These are phyloP conservation scores for Acronicta alni DNA, from an alignment of 2,888 invertebrate genomes.

Conservation along the genomic window DNA sequence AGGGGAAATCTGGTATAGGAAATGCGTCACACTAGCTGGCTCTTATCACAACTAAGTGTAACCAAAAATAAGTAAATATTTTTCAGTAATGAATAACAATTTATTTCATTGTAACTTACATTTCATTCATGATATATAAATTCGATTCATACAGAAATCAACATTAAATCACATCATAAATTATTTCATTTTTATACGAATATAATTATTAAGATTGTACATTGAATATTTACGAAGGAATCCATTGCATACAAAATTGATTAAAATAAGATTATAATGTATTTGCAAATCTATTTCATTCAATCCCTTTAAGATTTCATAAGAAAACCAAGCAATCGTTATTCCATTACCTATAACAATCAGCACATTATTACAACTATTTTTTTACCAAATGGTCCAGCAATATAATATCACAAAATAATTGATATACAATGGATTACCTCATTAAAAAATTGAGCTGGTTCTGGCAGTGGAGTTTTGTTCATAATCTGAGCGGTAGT, in stretches of 20 bases:
- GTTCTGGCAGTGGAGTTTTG: slow-evolving; percentile 56
- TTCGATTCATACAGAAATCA: slow-evolving; percentile 70
- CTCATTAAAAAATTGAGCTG: slow-evolving; percentile 53
- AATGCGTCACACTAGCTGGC: too few species aligned
- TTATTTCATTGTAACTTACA: slow-evolving; percentile 72
- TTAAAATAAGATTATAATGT: slow-evolving; percentile 14
- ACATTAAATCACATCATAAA: slow-evolving; percentile 62
- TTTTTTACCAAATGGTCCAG: too few species aligned
- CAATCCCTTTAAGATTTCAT: background rate
- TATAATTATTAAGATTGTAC: slow-evolving; percentile 52
- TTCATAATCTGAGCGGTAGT: slow-evolving; percentile 40
- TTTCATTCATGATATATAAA: slow-evolving; percentile 69
- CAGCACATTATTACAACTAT: slow-evolving; percentile 21
- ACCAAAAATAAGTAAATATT: slow-evolving; percentile 21
- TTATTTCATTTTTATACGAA: slow-evolving; percentile 57
- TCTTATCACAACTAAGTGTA: too few species aligned
- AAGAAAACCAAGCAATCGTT: slow-evolving; percentile 4
- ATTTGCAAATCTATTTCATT: slow-evolving; percentile 25
- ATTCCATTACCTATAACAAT: slow-evolving; percentile 30
- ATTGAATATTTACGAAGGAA: slow-evolving; percentile 44
- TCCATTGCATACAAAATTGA: slow-evolving; percentile 49
- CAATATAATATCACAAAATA: background rate
- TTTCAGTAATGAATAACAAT: slow-evolving; percentile 72
- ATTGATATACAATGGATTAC: slow-evolving; percentile 43
- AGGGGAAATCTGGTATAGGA: too few species aligned